These are phyloP conservation scores for Podilymbus podiceps DNA, from an alignment of 2,113 vertebrate genomes.

Conservation along the genomic window DNA sequence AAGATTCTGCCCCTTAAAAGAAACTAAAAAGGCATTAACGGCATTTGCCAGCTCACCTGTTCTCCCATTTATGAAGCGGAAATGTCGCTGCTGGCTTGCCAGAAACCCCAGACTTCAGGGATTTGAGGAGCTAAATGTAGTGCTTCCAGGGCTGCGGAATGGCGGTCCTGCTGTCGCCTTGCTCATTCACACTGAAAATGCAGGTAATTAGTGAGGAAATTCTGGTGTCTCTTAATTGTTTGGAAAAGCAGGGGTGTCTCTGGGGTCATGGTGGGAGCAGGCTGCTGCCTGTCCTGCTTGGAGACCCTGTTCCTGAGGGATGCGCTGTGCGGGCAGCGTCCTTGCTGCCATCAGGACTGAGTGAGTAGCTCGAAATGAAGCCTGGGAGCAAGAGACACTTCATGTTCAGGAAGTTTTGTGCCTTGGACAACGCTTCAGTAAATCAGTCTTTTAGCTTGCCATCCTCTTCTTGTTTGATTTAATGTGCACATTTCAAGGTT, in stretches of 20 bases:
- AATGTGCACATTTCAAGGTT: not conserved
- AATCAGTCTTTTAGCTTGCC: not conserved
- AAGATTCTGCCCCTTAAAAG: not conserved
- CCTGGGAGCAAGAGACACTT: not conserved
- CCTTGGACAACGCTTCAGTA: not conserved
- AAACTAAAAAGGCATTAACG: not conserved
- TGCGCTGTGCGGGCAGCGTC: not conserved
- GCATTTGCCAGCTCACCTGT: not conserved
- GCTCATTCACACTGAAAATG: not conserved
- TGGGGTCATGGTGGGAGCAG: rapidly evolving
- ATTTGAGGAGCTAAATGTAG: not conserved
- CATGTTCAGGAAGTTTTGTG: not conserved
- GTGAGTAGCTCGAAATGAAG: not conserved
- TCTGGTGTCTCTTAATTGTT: not conserved
- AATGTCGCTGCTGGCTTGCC: not conserved
- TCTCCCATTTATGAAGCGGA: rapidly evolving
- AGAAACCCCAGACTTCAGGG: not conserved
- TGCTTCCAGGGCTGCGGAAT: not conserved
- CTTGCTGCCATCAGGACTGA: not conserved
- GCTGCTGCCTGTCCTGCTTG: not conserved
- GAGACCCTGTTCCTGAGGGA: rapidly evolving
- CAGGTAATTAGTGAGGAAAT: not conserved
- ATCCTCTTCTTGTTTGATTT: not conserved
- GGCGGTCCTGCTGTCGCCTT: rapidly evolving
- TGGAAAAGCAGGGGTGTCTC: not conserved